These are phyloP conservation scores for Channa argus DNA, from an alignment of 2,113 vertebrate genomes.

Conservation along the genomic window DNA sequence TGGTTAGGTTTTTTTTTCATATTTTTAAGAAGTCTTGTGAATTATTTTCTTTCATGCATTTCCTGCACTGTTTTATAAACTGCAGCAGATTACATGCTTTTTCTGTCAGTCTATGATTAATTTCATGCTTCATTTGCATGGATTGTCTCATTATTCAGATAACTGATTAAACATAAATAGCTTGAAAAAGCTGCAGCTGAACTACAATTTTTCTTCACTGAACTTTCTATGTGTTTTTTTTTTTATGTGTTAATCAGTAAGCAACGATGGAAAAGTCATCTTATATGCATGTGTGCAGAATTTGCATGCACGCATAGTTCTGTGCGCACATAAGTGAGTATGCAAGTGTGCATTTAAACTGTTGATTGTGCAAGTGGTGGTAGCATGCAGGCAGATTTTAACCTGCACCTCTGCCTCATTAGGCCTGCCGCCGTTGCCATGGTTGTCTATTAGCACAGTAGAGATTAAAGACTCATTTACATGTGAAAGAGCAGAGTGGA, in stretches of 20 bases:
- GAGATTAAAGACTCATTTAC: slow-evolving; percentile 83
- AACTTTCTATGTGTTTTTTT: no score
- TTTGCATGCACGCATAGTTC: neutral
- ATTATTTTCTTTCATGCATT: neutral
- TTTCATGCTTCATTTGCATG: slow-evolving; percentile 43
- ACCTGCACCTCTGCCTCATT: slow-evolving; percentile 79
- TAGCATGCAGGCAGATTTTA: slow-evolving; percentile 70
- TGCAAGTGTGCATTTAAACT: slow-evolving; percentile 62
- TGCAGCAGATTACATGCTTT: neutral
- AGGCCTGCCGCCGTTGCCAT: slow-evolving; percentile 81
- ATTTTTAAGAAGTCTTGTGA: neutral
- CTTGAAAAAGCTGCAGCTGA: slow-evolving; percentile 5
- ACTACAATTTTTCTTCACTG: slow-evolving; percentile 1
- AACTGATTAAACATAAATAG: slow-evolving; percentile 26
- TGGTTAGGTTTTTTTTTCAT: slow-evolving; percentile 2
- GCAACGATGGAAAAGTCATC: neutral
- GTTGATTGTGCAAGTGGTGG: slow-evolving; percentile 64
- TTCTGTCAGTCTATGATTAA: slow-evolving; percentile 25
- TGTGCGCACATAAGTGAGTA: slow-evolving; percentile 1
- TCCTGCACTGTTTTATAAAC: slow-evolving; percentile 10
- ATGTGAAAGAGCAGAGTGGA: slow-evolving; percentile 77
- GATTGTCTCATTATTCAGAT: slow-evolving; percentile 41
- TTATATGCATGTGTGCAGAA: neutral
- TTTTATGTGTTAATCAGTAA: neutral
- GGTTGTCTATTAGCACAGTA: slow-evolving; percentile 79